Percentiles rank a stretch among this genome's conserved stretches.
Evolutionary conservation across 2,797 vertebrate species (phyloP).

Genomic region (Alauda arvensis): DNA sequence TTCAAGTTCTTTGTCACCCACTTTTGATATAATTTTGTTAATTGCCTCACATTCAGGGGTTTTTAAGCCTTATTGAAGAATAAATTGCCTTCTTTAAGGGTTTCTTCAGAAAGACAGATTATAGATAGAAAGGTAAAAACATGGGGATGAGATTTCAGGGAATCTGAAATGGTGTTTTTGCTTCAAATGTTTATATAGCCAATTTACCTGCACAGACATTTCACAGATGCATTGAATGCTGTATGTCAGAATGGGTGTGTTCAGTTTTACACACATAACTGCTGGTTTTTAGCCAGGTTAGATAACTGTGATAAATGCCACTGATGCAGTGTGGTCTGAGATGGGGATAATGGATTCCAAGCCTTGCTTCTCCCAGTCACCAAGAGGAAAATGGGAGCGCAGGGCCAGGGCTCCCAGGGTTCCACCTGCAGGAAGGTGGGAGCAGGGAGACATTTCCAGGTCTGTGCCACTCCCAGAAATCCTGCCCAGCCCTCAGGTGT

Average conservation of each 20-base stretch:
- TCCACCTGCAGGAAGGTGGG: not conserved
- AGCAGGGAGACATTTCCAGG: not conserved
- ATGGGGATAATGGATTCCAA: not conserved
- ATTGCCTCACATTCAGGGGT: not conserved
- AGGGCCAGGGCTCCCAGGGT: not conserved
- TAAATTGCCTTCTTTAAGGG: not conserved
- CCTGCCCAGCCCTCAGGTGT: rapidly evolving
- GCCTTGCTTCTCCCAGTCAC: not conserved
- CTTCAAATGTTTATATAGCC: not conserved
- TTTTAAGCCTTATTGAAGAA: not conserved
- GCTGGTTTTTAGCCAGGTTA: not conserved
- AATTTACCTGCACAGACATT: not conserved
- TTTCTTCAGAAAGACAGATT: not conserved
- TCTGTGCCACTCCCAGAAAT: not conserved
- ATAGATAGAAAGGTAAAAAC: not conserved
- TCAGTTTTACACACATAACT: not conserved
- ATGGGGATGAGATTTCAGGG: not conserved
- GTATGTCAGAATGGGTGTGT: not conserved
- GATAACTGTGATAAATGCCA: not conserved
- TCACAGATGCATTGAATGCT: not conserved
- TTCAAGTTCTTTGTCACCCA: not conserved
- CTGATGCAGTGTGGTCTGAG: not conserved
- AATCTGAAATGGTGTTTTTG: not conserved
- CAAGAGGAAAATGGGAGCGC: not conserved
- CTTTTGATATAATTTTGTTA: not conserved